phyloP scores from a whole-genome alignment of 2,113 vertebrate genomes.

The Mungos mungo region DNA sequence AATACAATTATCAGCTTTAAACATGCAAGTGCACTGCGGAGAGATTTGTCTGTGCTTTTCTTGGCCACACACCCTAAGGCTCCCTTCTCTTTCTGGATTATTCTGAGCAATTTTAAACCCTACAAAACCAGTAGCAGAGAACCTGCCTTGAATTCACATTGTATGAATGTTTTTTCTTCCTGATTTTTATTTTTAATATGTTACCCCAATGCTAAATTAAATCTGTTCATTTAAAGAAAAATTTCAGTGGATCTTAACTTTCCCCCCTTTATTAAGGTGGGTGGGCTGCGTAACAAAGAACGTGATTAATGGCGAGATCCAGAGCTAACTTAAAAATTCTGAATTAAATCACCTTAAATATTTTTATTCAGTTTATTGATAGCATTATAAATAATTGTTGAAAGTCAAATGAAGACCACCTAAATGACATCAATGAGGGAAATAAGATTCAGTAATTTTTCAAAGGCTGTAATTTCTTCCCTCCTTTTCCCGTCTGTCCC shows the following conservation, averaged over 20 bases:
- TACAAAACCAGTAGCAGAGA: constrained; percentile 30
- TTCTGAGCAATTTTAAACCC: constrained; percentile 51
- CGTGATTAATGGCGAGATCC: constrained; percentile 50
- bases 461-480: constrained; percentile 66
- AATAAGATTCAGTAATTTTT: constrained; percentile 73
- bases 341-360: not conserved
- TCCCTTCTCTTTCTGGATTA: constrained; percentile 46
- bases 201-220: constrained; percentile 43
- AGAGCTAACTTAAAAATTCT: constrained; percentile 59
- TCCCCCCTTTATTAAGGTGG: constrained; percentile 54
- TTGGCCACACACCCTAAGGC: constrained; percentile 39
- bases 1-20: constrained; percentile 86
- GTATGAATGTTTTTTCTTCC: constrained; percentile 20
- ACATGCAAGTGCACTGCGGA: constrained; percentile 54
- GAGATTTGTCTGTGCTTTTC: constrained; percentile 68
- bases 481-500: not conserved
- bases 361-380: constrained; percentile 59
- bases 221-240: not conserved
- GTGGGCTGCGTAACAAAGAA: constrained; percentile 74
- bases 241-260: constrained; percentile 48
- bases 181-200: constrained; percentile 17
- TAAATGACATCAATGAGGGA: constrained; percentile 74
- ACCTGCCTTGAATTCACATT: constrained; percentile 21
- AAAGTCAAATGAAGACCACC: constrained; percentile 70
- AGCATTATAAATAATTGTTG: constrained; percentile 59